These are phyloP conservation scores for Byasa hedistus DNA, from an alignment of 2,888 invertebrate genomes.

Conservation along the genomic window DNA sequence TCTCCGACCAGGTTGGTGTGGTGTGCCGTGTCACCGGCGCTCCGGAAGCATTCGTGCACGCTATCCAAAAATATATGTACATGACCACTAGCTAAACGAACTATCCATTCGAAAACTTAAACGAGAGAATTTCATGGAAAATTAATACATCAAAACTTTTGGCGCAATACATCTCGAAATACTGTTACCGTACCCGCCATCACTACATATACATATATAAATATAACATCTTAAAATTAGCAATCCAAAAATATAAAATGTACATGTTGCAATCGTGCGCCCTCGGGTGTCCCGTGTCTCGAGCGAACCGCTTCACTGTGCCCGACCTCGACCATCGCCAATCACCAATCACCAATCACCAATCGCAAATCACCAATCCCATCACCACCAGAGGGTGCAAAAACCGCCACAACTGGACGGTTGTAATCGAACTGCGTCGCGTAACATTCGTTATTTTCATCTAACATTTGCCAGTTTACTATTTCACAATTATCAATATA, in stretches of 20 bases:
- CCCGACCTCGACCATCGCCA: constrained; percentile 41
- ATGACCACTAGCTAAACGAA: constrained; percentile 78
- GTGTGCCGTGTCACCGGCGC: constrained; percentile 52
- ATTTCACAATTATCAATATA: constrained; percentile 38
- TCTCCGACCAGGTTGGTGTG: constrained; percentile 34
- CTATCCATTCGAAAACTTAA: constrained; percentile 63
- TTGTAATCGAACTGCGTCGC: constrained; percentile 73
- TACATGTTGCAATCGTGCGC: constrained; percentile 76
- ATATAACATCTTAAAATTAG: constrained; percentile 81
- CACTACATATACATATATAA: constrained; percentile 80
- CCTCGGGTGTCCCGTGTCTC: constrained; percentile 64
- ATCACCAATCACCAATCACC: constrained; percentile 43
- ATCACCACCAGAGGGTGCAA: constrained; percentile 69
- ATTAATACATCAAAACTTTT: constrained; percentile 79
- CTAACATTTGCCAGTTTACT: constrained; percentile 38
- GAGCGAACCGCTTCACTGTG: constrained; percentile 52
- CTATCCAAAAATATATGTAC: constrained; percentile 76
- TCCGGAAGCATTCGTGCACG: constrained; percentile 74
- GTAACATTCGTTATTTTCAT: constrained; percentile 47
- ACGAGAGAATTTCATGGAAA: constrained; percentile 71
- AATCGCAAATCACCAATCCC: constrained; percentile 57
- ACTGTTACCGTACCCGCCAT: constrained; percentile 75
- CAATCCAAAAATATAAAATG: constrained; percentile 81
- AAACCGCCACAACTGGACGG: constrained; percentile 78
- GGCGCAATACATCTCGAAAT: constrained; percentile 77